Evolutionary conservation across 2,888 invertebrate genomes (phyloP), one percentile per base, ranked within the genome.

Genomic region (Galeopsomyia nigrocyanea): DNA sequence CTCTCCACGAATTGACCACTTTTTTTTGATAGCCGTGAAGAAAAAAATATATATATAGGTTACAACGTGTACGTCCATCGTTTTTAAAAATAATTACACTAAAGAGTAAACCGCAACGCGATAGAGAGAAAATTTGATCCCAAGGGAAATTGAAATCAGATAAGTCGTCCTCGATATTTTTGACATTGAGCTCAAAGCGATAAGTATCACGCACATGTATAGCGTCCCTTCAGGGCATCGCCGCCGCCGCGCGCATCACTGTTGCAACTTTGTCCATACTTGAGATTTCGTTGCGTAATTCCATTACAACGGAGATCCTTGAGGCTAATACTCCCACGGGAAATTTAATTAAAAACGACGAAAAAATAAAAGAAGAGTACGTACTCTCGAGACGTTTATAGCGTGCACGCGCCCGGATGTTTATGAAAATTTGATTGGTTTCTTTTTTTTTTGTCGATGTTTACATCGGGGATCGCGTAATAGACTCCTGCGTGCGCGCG

Each of bases 81-180:
- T 57, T 51, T 26, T 62, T 57, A n/a, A 67, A 72, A 67, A 72
- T 67, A 72, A 67, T 72, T 67, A 72, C 31, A 14, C 26, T n/a
- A 50, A 61, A 31, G 7, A 3, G 39, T 7, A 1, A 60, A 60
- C 9, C 3, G 53, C 14, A 31, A 31, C 31, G 7, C 31, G 31
- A 31, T 3, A 31, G 31, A 31, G 31, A 3, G 7, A n/a, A n/a
- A n/a, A n/a, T n/a, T n/a, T 26, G 39, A 19, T 65, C 61, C 39
- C 56, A 10, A 1, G 66, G 57, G 62, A 67, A 71, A 71, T 67
- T 62, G 67, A 62, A 56, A 62, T 67, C 67, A 62, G 63, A 69
- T 69, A 63, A 46, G 47, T 17, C 39, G 22, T 7, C 16, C 57
- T 13, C 31, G 31, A 61, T 55, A 61, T 26, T 64, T 60, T 58